These are phyloP conservation scores for Epizoanthus fatuus DNA, from an alignment of 92 coral and sea anemone genomes.

Conservation along the genomic window DNA sequence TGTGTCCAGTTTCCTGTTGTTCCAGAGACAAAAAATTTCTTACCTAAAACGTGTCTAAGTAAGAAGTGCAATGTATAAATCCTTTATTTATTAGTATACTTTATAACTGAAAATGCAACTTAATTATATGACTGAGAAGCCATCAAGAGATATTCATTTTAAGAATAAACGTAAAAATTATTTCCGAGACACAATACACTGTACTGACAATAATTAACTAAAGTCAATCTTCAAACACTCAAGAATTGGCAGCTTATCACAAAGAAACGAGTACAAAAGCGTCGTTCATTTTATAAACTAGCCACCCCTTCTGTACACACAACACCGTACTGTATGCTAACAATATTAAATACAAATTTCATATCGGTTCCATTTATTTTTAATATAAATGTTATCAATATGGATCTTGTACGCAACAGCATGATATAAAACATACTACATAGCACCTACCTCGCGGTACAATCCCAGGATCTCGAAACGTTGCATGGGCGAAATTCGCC, in stretches of 20 bases:
- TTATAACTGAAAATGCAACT: no score
- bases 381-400: background rate
- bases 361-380: background rate
- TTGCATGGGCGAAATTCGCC: constrained; percentile 95
- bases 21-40: no score
- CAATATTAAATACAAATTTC: constrained; percentile 17
- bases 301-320: background rate
- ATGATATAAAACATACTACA: background rate
- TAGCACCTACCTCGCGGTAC: constrained; percentile 88
- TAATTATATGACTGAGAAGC: no score
- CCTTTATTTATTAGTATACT: no score
- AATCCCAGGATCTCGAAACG: constrained; percentile 95
- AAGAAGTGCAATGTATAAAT: no score
- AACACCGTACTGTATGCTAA: background rate
- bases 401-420: background rate
- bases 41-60: no score
- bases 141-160: no score
- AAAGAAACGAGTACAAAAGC: constrained; percentile 7
- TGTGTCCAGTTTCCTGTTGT: no score
- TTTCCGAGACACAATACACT: no score
- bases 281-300: constrained; percentile 1
- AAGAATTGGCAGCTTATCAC: background rate
- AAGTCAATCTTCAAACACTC: background rate
- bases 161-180: no score
- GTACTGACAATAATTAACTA: background rate